Evolutionary conservation across 2,888 invertebrate genomes (phyloP), one percentile per base, ranked within the genome.

Genomic region (Apodemia hepburni): DNA sequence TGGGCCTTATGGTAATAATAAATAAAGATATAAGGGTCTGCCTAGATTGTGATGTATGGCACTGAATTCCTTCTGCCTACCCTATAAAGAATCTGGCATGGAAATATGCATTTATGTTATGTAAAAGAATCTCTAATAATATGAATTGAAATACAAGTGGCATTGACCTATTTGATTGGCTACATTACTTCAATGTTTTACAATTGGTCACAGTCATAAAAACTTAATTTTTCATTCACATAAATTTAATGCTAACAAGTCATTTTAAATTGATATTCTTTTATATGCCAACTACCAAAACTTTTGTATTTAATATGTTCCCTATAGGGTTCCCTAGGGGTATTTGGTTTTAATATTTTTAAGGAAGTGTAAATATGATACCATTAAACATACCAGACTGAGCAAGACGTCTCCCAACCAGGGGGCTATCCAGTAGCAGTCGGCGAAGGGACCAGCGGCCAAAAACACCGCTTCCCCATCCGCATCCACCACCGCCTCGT

Each of bases 381-480:
- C 15, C n/a, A 42, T 45, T 60, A 68, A 69, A 70, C 61, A 58
- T 81, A 88, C 91, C 90, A 86, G 92, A 84, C 68, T 91, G 88
- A 49, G 92, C 90, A 33, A 95, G 92, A 73, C 95, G 92, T 61
- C 94, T 90, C 47, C 94, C 94, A 63, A 95, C 92, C 22, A 95
- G 88, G 3, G 95, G 95, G 79, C 95, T 95, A 71, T 95, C 94
- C 65, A 95, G 94, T 64, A 95, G 92, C 68, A 96, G 85, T 67
- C 95, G 92, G 59, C 95, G 92, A 51, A 95, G 82, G 22, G 95
- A 95, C 92, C 95, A 95, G 73, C 95, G 87, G 68, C 91, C 87
- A 61, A 90, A 79, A 69, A 88, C 78, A 64, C 90, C 91, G 66
- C 89, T 87, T 69, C 90, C 87, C 84, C 91, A 88, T 75, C 87